These are phyloP conservation scores for Coryphaenoides rupestris DNA, from an alignment of 2,113 vertebrate species.

Conservation along the genomic window DNA sequence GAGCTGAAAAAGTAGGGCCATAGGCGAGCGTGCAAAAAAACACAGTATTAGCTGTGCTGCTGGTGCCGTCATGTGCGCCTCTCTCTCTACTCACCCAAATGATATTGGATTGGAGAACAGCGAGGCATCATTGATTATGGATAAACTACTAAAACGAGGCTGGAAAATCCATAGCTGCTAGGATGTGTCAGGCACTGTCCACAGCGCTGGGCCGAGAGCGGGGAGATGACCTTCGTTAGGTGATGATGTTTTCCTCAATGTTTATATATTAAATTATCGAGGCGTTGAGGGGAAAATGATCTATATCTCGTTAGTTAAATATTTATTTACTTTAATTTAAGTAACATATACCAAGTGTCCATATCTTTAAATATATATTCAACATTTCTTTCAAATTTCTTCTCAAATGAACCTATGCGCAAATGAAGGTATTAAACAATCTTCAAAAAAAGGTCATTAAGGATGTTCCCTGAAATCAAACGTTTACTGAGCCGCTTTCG, in stretches of 20 bases:
- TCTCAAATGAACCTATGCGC: too few species aligned
- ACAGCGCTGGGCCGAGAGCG: conserved; percentile 25
- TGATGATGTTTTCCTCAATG: conserved; percentile 32
- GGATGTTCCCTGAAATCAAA: not conserved
- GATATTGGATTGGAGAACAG: conserved; percentile 50
- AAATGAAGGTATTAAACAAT: too few species aligned
- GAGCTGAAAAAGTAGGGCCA: conserved; percentile 41
- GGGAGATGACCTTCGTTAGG: conserved; percentile 33
- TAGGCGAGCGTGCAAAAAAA: conserved; percentile 12
- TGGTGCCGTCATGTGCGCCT: conserved; percentile 34
- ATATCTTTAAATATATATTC: too few species aligned
- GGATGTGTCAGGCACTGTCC: conserved; percentile 11
- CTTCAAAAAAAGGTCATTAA: too few species aligned
- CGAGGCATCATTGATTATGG: conserved; percentile 56
- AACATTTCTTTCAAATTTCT: too few species aligned
- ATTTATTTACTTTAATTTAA: too few species aligned
- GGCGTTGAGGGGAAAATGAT: too few species aligned
- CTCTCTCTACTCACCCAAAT: conserved; percentile 30
- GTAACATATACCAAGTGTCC: too few species aligned
- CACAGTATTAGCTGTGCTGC: conserved; percentile 13
- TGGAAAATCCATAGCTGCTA: conserved; percentile 39
- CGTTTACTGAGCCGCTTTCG: not conserved
- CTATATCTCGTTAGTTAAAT: too few species aligned
- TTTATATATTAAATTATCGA: conserved; percentile 1
- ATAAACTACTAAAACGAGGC: conserved; percentile 49